These are phyloP conservation scores for Pandemis corylana DNA, from an alignment of 2,888 invertebrate genomes.

Conservation along the genomic window DNA sequence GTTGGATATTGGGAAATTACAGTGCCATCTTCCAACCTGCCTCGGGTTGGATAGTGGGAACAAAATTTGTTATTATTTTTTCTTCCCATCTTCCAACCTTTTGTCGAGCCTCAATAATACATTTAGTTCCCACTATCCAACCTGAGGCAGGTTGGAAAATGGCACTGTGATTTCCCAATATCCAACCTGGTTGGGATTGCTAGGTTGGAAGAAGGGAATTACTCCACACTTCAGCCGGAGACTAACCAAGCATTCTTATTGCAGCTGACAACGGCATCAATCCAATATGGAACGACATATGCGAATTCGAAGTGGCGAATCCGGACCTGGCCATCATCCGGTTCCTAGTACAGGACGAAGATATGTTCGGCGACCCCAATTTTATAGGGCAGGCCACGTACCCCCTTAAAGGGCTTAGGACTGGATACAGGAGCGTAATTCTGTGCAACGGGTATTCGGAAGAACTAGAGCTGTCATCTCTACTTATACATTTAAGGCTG, in stretches of 20 bases:
- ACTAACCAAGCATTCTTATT: conserved; percentile 39
- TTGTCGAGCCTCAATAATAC: too few relatives aligned
- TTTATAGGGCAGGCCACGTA: conserved; percentile 98
- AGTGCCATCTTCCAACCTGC: too few relatives aligned
- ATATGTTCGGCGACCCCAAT: conserved; percentile 98
- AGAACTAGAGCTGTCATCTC: conserved; percentile 95
- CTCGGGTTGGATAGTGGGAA: too few relatives aligned
- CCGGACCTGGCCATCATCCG: conserved; percentile 93
- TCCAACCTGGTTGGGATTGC: too few relatives aligned
- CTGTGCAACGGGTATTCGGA: conserved; percentile 96
- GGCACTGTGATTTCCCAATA: too few relatives aligned
- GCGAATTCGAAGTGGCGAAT: conserved; percentile 92
- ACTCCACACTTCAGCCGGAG: not conserved
- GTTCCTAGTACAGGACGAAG: conserved; percentile 97
- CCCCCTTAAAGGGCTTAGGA: conserved; percentile 92
- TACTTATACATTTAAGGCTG: conserved; percentile 88
- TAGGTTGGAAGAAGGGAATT: too few relatives aligned
- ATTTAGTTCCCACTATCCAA: too few relatives aligned
- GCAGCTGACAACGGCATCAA: conserved; percentile 97
- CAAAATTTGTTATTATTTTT: too few relatives aligned
- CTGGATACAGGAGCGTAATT: conserved; percentile 96
- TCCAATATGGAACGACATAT: conserved; percentile 95
- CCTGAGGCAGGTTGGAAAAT: too few relatives aligned
- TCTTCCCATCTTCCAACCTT: too few relatives aligned
- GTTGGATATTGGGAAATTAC: too few relatives aligned